Evolutionary conservation across 2,113 vertebrate species (phyloP).

Genomic region (Thymallus thymallus): DNA sequence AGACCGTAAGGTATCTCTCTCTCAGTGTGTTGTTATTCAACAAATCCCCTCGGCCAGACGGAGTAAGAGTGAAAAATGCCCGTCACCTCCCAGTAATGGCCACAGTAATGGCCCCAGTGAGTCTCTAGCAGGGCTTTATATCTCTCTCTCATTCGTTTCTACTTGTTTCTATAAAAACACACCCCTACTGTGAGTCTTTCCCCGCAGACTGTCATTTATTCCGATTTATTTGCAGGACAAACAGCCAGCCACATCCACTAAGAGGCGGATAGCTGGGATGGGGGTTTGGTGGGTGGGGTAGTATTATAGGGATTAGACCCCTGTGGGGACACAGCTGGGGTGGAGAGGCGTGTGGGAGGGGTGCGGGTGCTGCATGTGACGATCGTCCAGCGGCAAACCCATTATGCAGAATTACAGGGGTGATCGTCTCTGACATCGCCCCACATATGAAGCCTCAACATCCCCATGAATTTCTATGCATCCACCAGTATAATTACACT

Average conservation of each 20-base stretch:
- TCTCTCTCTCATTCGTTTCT: constrained; percentile 4
- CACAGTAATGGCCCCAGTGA: background rate
- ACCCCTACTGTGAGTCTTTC: constrained; percentile 4
- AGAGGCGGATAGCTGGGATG: background rate
- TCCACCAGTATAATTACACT: constrained; percentile 36
- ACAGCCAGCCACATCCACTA: constrained; percentile 10
- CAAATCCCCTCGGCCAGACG: constrained; percentile 2
- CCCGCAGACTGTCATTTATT: constrained; percentile 26
- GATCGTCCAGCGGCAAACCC: background rate
- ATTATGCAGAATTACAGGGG: constrained; percentile 23
- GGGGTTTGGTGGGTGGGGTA: background rate
- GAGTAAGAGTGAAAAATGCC: constrained; percentile 7
- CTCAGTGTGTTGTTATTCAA: constrained; percentile 3
- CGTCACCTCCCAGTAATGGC: background rate
- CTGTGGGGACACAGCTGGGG: constrained; percentile 8
- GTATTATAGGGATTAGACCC: constrained; percentile 34
- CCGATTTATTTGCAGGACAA: constrained; percentile 31
- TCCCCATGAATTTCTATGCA: background rate
- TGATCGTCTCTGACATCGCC: too few relatives aligned
- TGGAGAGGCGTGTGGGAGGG: background rate
- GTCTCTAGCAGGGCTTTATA: background rate
- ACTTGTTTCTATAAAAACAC: constrained; percentile 3
- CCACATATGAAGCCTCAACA: background rate
- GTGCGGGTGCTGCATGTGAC: background rate
- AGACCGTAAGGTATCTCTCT: background rate